Evolutionary conservation across 1,140 invertebrate species (phyloP), one percentile per base, ranked within the genome.

Genomic region (Carposina sasakii): DNA sequence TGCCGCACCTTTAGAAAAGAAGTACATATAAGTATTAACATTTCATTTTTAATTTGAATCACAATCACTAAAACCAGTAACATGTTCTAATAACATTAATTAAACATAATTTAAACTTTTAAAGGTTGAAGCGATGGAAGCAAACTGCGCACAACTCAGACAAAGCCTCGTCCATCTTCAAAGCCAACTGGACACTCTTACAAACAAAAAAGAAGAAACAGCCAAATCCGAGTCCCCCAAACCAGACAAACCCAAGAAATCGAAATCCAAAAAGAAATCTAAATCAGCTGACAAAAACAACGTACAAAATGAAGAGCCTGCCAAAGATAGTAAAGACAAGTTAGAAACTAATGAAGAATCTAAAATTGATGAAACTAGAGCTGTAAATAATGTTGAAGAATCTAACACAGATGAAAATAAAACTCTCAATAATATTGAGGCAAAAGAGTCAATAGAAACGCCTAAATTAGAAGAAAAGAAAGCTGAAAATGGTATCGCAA

Each of bases 131-230:
- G 76, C 86, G 15, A 88, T 90, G 82, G 81, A 87, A 0, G 86
- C 87, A 1, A 88, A 89, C 49, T 89, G 88, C 51, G 86, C 86
- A 6, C 85, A 90, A 49, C 66, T 90, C 3, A 86, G 88, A 44
- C 85, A 90, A 48, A 88, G 87, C 45, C 69, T 90, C 17, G 85
- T 86, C 2, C 86, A 89, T 53, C 60, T 89, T 15, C 88, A 90
- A 54, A 87, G 67, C 19, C 87, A 89, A 69, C 63, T 89, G 41
- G 87, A 88, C 45, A 67, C 76, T 2, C 54, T 88, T 2, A 77
- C 70, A 8, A 77, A 57, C 28, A 64, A 74, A 19, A 62, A 63
- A 17, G 41, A 62, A 43, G 37, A 50, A 8, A n/a, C n/a, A n/a
- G 42, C 52, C 13, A 67, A 68, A 42, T 69, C 71, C n/a, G 75